Base-by-base conservation (phyloP, 2,888 invertebrate genomes). In the Drosophila anceps region DNA sequence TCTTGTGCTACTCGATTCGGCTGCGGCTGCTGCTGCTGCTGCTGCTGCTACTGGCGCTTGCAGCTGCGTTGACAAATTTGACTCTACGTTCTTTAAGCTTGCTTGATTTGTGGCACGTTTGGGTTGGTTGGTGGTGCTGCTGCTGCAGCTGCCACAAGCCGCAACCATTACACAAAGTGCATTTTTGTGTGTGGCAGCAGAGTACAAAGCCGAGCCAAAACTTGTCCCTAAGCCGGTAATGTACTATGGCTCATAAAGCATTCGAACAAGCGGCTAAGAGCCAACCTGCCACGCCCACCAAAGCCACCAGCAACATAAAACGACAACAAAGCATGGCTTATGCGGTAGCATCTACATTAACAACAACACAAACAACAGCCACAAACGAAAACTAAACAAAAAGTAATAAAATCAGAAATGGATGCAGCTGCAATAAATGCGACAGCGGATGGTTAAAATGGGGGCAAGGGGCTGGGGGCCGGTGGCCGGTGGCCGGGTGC, bases 371-470 rank as follows among this genome's bases (percentile, higher is more conserved):
- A 62, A n/a, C n/a, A n/a, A n/a, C n/a, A 9, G 48, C 9, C 12
- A 33, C 35, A 31, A 62, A 18, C 13, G n/a, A 33, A 51, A 48
- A 60, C 13, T 54, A 55, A 43, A 69, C 58, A 70, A 73, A 89
- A 73, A 72, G 83, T 90, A 82, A 84, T 90, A 88, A 84, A 90
- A 88, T 77, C 72, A 58, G 69, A 90, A 90, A 84, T 85, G 85
- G 83, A 90, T 84, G 86, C 74, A 82, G 72, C 84, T 84, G 85
- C 71, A 81, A 73, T 69, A 79, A 80, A 85, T 61, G 64, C 66
- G 68, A 62, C 53, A 61, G 55, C 27, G 43, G 31, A 4, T 10
- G 15, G 20, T 6, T 15, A 33, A 61, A 53, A 27, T 20, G 20
- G 31, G 20, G 24, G 20, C 12, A 1, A 9, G 15, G 27, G 12